Base-by-base conservation (phyloP, 1,140 invertebrate species). In the Linepithema humile region DNA sequence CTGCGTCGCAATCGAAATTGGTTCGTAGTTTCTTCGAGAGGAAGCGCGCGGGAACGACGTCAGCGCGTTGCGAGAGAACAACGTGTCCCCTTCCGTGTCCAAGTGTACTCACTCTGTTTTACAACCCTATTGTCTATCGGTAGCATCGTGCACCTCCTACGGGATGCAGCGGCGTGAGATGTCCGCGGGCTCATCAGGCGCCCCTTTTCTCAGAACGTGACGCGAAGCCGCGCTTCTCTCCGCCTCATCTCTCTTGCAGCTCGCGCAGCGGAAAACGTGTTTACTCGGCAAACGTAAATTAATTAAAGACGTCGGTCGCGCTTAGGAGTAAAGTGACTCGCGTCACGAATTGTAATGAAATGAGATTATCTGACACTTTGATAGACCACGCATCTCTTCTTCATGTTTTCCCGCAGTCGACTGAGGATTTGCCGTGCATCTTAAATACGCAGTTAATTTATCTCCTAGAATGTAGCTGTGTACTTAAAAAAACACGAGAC, bases 121-220 rank as follows among this genome's bases (percentile, higher is more conserved):
- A 88, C 26, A 62, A 23, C 23, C 2, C 35, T 48, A 88, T 88
- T 88, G 67, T 88, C 59, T 84, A 40, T 38, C 29, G 17, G 17
- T 55, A 29, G 50, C 73, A 57, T 84, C 53, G 73, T 78, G 43
- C 43, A 0, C 26, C 35, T 72, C n/a, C 40, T 45, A 43, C 3
- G 57, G 29, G 7, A 59, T 57, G 50, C 38, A 57, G 3, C 29
- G 50, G 45, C 55, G 23, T 35, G 23, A 40, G 23, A 50, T 32
- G n/a, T 10, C 26, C 26, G 45, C 10, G 67, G 45, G 67, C 45
- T 20, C 17, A 12, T 40, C 60, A 29, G 2, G 35, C 23, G 35
- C 10, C 12, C 35, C 9, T 57, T 74, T 38, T 15, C 17, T 12
- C 3, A n/a, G 15, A n/a, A 53, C 65, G 26, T 69, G 65, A 53